phyloP scores from a whole-genome alignment of 2,888 invertebrate genomes.

The Zhengitettix transpicula region DNA sequence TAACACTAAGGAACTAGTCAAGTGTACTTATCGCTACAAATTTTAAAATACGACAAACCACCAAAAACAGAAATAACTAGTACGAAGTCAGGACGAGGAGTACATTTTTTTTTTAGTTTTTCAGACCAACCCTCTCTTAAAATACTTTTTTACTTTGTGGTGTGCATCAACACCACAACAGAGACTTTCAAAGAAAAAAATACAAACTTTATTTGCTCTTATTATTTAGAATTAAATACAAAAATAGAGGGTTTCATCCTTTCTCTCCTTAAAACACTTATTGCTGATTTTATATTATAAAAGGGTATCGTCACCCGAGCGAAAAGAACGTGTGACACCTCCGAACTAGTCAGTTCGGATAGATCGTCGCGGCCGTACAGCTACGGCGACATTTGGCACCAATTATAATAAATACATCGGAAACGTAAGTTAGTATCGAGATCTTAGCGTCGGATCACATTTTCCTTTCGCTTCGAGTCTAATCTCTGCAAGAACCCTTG shows the following conservation, averaged over 20 bases:
- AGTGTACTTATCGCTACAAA: slow-evolving; percentile 15
- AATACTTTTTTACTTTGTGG: slow-evolving; percentile 9
- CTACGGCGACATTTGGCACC: slow-evolving; percentile 8
- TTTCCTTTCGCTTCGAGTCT: slow-evolving; percentile 11
- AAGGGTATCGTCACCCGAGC: slow-evolving; percentile 21
- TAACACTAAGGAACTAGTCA: slow-evolving; percentile 16
- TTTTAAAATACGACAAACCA: slow-evolving; percentile 16
- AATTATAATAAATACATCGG: slow-evolving; percentile 1
- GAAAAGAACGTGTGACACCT: slow-evolving; percentile 7
- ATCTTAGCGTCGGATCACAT: neutral
- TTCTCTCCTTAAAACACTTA: slow-evolving; percentile 27
- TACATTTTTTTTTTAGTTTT: slow-evolving; percentile 12
- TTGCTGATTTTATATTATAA: slow-evolving; percentile 28
- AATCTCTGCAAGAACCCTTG: slow-evolving; percentile 13
- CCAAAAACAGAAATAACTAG: slow-evolving; percentile 16
- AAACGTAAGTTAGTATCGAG: too few species aligned
- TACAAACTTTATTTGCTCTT: slow-evolving; percentile 16
- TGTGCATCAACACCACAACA: slow-evolving; percentile 12
- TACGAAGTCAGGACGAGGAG: slow-evolving; percentile 15
- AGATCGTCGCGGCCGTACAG: neutral
- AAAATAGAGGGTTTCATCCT: slow-evolving; percentile 34
- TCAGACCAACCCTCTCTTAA: slow-evolving; percentile 15
- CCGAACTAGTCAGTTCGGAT: neutral
- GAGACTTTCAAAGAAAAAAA: slow-evolving; percentile 16
- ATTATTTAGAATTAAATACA: slow-evolving; percentile 26